Conservation (phyloP, 2,888 invertebrate genomes). For the Drosophila trichaetosa region DNA sequence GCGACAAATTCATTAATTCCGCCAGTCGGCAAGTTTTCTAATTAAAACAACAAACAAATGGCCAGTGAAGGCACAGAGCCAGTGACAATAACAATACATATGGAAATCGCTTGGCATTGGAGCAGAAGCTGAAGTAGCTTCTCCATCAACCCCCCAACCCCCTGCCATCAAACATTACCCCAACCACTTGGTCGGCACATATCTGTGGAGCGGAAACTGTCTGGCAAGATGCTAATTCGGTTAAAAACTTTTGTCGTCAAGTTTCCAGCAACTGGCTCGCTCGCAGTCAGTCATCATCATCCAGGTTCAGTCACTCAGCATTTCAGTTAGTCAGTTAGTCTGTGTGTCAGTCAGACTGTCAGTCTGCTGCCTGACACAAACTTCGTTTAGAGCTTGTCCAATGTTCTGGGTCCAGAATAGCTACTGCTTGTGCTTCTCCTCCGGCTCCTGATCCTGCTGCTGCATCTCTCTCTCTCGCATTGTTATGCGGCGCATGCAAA, state of each 20-base stretch:
- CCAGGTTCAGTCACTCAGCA: conserved; percentile 26
- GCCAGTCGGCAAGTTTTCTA: conserved; percentile 73
- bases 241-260: conserved; percentile 79
- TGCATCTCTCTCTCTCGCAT: conserved; percentile 29
- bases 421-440: conserved; percentile 6
- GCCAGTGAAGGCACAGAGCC: conserved; percentile 42
- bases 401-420: conserved; percentile 8
- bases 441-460: conserved; percentile 3
- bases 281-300: conserved; percentile 36
- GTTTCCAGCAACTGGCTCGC: conserved; percentile 65
- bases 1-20: conserved; percentile 75
- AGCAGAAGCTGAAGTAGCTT: conserved; percentile 8
- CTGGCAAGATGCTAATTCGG: conserved; percentile 80
- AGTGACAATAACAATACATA: conserved; percentile 73
- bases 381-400: conserved; percentile 56
- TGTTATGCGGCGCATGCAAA: conserved; percentile 75
- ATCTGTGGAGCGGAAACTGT: conserved; percentile 72
- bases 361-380: conserved; percentile 55
- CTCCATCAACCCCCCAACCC: not conserved
- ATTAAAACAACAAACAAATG: conserved; percentile 81
- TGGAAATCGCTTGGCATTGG: conserved; percentile 62
- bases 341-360: conserved; percentile 14
- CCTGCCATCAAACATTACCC: no score
- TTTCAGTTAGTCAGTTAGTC: conserved; percentile 16
- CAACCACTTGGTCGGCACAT: conserved; percentile 16